Base-by-base conservation (phyloP, 2,888 invertebrate genomes). In the Eupithecia subumbrata region DNA sequence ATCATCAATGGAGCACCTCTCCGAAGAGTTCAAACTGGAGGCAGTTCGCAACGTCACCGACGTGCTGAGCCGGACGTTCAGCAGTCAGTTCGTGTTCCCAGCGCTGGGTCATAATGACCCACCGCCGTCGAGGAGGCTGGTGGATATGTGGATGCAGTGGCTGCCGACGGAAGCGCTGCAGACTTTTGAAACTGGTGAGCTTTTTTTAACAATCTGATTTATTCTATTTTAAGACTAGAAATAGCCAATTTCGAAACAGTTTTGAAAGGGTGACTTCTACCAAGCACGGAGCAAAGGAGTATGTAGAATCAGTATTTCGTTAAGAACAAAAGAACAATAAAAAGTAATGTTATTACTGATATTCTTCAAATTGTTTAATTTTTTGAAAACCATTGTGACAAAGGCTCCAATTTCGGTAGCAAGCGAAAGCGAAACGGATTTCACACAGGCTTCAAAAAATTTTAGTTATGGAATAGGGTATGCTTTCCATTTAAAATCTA, bases 101-200 rank as follows among this genome's bases (percentile, higher is more conserved):
- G 98, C 98, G 1, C 91, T 98, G 82, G 98, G 98, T 2, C 98
- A 98, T 91, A 98, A 98, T 88, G 98, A 98, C 88, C 97, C 97
- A 68, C 96, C 95, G 71, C 96, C 95, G 81, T 96, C 96, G 71
- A 86, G 91, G 84, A 95, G 95, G 78, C 95, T 98, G 82, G 97
- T 97, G 0, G 96, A 96, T 76, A 96, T 98, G 92, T 98, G 98
- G 98, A 96, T 96, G 87, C 97, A 97, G 83, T 98, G 97, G 98
- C 92, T 97, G 75, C 98, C 98, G 3, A 96, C 96, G 4, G 98
- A 98, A 86, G 97, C 98, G 0, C 94, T 97, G 82, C 96, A 96
- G 85, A 97, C 98, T 63, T 98, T 98, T 89, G 96, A 96, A 89
- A 96, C 96, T 92, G 97, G 98, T 98, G 88, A 66, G 69, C 18